These are phyloP conservation scores for Dolichopus griseipennis DNA, from an alignment of 2,888 invertebrate genomes.

Conservation along the genomic window DNA sequence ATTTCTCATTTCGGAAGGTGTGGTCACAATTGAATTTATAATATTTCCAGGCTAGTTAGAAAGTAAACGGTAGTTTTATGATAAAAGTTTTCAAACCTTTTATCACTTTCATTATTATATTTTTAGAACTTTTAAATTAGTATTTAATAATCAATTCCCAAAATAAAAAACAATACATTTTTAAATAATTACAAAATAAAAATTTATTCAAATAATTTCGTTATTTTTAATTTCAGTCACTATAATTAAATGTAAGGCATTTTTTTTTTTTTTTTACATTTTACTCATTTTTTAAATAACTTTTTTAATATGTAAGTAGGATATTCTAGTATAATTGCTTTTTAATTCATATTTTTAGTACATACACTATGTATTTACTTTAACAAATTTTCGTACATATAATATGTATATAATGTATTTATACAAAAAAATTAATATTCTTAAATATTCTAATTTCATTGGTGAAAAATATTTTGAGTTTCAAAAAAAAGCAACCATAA, in stretches of 20 bases:
- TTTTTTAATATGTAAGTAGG: no score
- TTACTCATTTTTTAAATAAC: background rate
- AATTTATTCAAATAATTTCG: slow-evolving; percentile 1
- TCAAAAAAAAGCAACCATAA: background rate
- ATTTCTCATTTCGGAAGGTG: no score
- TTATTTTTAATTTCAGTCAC: background rate
- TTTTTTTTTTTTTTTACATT: background rate
- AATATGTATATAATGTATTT: background rate
- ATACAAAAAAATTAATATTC: background rate
- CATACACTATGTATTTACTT: background rate
- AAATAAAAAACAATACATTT: no score
- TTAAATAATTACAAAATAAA: background rate
- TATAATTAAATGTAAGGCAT: background rate
- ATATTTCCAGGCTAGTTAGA: no score
- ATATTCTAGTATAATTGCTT: background rate
- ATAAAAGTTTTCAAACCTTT: no score
- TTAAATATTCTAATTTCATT: background rate
- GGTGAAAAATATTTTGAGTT: background rate
- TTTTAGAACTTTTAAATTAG: no score
- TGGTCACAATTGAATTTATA: no score
- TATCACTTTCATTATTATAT: no score
- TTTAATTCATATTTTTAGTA: background rate
- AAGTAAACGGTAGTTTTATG: no score
- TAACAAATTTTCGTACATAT: background rate
- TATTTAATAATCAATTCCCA: no score